Evolutionary conservation across 2,113 vertebrate species (phyloP).

Genomic region (Potamarius usumacintae): DNA sequence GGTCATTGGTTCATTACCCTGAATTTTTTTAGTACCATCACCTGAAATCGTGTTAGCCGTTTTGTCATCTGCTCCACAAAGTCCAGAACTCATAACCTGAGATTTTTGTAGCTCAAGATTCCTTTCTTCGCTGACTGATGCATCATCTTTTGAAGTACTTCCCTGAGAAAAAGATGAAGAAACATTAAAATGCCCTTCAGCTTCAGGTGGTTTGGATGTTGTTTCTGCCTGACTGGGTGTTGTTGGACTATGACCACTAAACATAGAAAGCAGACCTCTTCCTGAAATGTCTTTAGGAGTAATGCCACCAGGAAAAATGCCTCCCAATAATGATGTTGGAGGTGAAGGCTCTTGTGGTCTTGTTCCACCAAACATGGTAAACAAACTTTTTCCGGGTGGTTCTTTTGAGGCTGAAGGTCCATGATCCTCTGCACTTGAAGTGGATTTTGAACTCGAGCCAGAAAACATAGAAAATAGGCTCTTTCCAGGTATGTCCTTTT

Average conservation of each 20-base stretch:
- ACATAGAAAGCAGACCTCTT: conserved; percentile 58
- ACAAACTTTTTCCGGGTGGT: conserved; percentile 45
- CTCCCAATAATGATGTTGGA: conserved; percentile 55
- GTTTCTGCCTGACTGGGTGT: conserved; percentile 59
- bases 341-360: conserved; percentile 47
- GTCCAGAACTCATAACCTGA: background rate
- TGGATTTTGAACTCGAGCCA: conserved; percentile 43
- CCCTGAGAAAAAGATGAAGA: conserved; percentile 71
- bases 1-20: conserved; percentile 27
- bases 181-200: conserved; percentile 70
- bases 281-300: conserved; percentile 57
- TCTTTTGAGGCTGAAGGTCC: conserved; percentile 50
- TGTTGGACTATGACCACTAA: conserved; percentile 49
- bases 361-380: conserved; percentile 60
- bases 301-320: conserved; percentile 56
- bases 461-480: conserved; percentile 77
- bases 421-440: conserved; percentile 14
- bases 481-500: conserved; percentile 55
- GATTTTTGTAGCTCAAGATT: conserved; percentile 55
- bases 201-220: conserved; percentile 62
- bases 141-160: conserved; percentile 57
- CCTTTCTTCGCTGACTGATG: conserved; percentile 72
- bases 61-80: conserved; percentile 22
- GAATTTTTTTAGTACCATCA: conserved; percentile 40
- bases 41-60: conserved; percentile 19